Percentiles rank a stretch among this genome's conserved stretches.
These are phyloP conservation scores for Petrocephalus microphthalmus DNA, from an alignment of 2,113 vertebrate genomes.

Conservation along the genomic window DNA sequence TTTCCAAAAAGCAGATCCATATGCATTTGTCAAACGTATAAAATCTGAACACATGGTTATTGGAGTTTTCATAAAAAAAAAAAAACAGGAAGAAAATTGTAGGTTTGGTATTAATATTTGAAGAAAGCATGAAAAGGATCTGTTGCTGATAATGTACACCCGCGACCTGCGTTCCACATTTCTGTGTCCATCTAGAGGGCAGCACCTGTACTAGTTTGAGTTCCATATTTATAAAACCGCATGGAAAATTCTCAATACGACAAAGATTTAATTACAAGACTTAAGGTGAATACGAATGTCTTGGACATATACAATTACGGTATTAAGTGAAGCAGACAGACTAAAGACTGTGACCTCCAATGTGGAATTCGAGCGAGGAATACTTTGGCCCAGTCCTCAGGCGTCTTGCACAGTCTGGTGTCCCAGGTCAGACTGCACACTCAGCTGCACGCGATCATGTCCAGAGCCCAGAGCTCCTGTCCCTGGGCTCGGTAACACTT, in stretches of 20 bases:
- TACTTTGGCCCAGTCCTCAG: background rate
- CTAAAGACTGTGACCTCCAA: background rate
- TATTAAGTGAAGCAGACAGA: background rate
- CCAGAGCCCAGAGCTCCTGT: background rate
- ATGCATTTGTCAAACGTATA: slow-evolving; percentile 42
- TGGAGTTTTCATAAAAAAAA: slow-evolving; percentile 23
- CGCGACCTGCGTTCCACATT: background rate
- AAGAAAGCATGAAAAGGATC: background rate
- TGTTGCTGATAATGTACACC: slow-evolving; percentile 24
- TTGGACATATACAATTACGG: background rate
- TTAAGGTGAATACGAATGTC: background rate
- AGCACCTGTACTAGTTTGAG: background rate
- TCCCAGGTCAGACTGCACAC: background rate
- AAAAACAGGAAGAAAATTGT: slow-evolving; percentile 35
- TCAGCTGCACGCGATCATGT: background rate
- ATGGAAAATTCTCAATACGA: background rate
- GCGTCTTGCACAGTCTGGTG: background rate
- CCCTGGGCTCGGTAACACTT: background rate
- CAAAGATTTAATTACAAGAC: background rate
- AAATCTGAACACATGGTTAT: slow-evolving; percentile 43
- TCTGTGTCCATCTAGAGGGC: background rate
- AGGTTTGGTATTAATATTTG: slow-evolving; percentile 41
- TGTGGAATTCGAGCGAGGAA: background rate
- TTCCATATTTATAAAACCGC: background rate
- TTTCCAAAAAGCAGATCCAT: slow-evolving; percentile 58